phyloP scores from a whole-genome alignment of 1,140 invertebrate genomes.

The Sarcophaga bullata region DNA sequence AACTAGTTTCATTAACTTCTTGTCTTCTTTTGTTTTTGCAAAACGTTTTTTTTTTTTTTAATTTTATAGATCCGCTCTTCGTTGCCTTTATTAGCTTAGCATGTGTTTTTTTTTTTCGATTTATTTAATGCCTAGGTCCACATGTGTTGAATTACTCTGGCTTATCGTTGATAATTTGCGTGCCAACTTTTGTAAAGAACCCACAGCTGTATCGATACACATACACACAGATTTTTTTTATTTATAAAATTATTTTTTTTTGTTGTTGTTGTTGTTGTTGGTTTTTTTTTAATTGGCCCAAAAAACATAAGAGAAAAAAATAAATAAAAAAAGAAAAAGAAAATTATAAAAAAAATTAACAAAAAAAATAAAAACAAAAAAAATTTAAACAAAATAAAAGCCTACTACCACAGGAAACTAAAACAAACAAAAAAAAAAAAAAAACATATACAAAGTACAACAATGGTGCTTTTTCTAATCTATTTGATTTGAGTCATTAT shows the following conservation, averaged over 20 bases:
- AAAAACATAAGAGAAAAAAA: conserved; percentile 39
- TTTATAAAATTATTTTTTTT: background rate
- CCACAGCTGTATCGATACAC: conserved; percentile 55
- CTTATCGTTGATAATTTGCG: conserved; percentile 63
- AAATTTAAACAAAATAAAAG: background rate
- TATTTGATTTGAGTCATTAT: no score
- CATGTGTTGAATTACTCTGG: conserved; percentile 63
- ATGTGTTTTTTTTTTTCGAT: background rate
- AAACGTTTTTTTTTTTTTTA: background rate
- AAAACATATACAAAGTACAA: no score
- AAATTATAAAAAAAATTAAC: conserved; percentile 39
- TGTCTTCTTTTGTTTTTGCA: conserved; percentile 18
- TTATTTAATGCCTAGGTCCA: conserved; percentile 61
- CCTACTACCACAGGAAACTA: no score
- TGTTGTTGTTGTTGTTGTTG: background rate
- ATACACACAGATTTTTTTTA: background rate
- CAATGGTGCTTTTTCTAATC: no score
- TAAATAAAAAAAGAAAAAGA: conserved; percentile 34
- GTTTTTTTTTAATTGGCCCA: conserved; percentile 21
- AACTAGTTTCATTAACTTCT: background rate
- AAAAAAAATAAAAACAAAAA: conserved; percentile 36
- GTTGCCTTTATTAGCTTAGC: background rate
- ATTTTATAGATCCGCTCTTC: background rate
- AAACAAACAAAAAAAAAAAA: no score
- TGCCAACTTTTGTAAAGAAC: conserved; percentile 64